phyloP scores from a whole-genome alignment of 1,140 invertebrate species.

The Eupeodes corollae region DNA sequence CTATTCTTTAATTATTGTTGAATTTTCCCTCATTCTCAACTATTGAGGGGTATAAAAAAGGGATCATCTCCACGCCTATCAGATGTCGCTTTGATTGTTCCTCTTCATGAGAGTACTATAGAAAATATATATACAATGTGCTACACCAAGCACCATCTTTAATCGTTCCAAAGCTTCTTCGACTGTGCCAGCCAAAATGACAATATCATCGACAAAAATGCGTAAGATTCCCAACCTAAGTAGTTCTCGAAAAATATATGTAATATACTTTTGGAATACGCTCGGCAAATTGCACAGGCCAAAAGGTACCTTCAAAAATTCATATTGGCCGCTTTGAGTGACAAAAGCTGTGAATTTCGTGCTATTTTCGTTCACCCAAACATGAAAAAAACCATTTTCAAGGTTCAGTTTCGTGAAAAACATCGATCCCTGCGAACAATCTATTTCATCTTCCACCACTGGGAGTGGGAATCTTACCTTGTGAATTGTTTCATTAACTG shows the following conservation, averaged over 20 bases:
- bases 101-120: too few relatives aligned
- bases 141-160: slow-evolving; percentile 12
- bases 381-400: slow-evolving; percentile 30
- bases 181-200: slow-evolving; percentile 15
- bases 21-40: too few relatives aligned
- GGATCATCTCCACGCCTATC: too few relatives aligned
- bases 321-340: slow-evolving; percentile 36
- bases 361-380: slow-evolving; percentile 16
- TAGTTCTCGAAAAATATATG: slow-evolving; percentile 14
- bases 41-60: too few relatives aligned
- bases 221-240: slow-evolving; percentile 16
- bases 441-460: too few relatives aligned
- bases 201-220: slow-evolving; percentile 26
- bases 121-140: too few relatives aligned
- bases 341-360: slow-evolving; percentile 30
- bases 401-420: slow-evolving; percentile 26
- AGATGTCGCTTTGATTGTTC: too few relatives aligned
- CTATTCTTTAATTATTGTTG: too few relatives aligned
- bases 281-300: slow-evolving; percentile 21
- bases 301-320: slow-evolving; percentile 40
- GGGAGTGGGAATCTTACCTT: too few relatives aligned
- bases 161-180: slow-evolving; percentile 9
- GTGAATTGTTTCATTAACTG: too few relatives aligned
- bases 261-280: slow-evolving; percentile 25
- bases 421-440: too few relatives aligned